Conservation (phyloP, 2,888 invertebrate genomes). For the Tridacna crocea region DNA sequence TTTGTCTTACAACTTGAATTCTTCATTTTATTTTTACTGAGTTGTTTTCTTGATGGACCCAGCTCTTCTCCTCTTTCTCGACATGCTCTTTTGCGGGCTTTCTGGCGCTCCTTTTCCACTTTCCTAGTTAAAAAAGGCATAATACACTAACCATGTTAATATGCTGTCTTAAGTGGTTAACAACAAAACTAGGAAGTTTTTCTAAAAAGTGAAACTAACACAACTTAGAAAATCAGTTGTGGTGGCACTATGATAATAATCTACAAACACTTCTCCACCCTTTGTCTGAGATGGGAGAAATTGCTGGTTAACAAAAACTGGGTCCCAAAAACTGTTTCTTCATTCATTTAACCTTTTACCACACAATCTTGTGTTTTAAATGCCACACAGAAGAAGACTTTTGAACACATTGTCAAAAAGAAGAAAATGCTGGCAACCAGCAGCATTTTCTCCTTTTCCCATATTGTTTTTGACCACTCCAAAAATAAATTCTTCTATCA, state of each 20-base stretch:
- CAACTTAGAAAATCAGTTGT: not conserved
- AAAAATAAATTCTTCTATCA: no score
- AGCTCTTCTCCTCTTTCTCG: slow-evolving; percentile 86
- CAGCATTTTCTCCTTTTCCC: not conserved
- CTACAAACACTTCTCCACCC: not conserved
- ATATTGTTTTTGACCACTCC: not conserved
- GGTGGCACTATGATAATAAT: not conserved
- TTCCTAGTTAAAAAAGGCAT: slow-evolving; percentile 34
- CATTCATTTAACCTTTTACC: no score
- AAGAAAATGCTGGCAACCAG: not conserved
- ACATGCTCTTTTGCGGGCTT: slow-evolving; percentile 89
- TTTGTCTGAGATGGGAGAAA: no score
- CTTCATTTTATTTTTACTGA: slow-evolving; percentile 89
- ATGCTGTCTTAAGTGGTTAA: no score
- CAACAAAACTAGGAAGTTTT: no score
- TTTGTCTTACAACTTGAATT: slow-evolving; percentile 89
- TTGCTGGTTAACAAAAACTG: no score
- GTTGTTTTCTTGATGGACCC: slow-evolving; percentile 90
- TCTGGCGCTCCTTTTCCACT: slow-evolving; percentile 89
- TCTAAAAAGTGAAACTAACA: not conserved
- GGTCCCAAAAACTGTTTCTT: no score
- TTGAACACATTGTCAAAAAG: not conserved
- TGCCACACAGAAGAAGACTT: not conserved
- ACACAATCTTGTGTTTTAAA: not conserved
- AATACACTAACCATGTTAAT: no score